A percentile compares a stretch with the other conserved stretches of the same genome.
Conservation (phyloP, 2,888 invertebrate genomes). For the Leptopilina syphax region DNA sequence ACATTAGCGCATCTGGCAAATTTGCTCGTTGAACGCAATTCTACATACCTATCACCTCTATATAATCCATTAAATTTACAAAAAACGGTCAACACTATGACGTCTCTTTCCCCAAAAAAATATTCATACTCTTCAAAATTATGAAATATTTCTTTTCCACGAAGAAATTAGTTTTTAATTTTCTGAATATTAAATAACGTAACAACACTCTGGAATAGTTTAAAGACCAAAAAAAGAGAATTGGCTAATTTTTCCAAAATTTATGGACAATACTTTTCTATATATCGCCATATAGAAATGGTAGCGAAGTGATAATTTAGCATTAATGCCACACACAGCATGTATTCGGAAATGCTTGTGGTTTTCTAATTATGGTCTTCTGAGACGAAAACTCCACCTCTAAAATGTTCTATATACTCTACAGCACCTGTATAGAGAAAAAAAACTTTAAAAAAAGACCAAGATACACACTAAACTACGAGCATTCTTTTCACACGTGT, state of each 20-base stretch:
- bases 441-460: background rate
- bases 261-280: background rate
- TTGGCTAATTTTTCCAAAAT: background rate
- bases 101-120: no score
- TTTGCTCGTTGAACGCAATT: constrained; percentile 15
- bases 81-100: background rate
- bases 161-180: no score
- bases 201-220: no score
- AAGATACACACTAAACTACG: background rate
- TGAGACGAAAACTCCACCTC: constrained; percentile 25
- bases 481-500: constrained; percentile 27
- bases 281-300: background rate
- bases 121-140: no score
- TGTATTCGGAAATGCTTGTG: constrained; percentile 35
- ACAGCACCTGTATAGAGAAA: constrained; percentile 28
- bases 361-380: constrained; percentile 40
- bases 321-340: constrained; percentile 16
- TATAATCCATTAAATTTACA: constrained; percentile 31
- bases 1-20: constrained; percentile 39
- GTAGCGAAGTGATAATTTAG: background rate
- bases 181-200: no score
- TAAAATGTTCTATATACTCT: constrained; percentile 5
- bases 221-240: no score
- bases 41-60: constrained; percentile 13
- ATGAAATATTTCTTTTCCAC: no score